These are phyloP conservation scores for Papilio gigon DNA, from an alignment of 2,888 invertebrate species.

Conservation along the genomic window DNA sequence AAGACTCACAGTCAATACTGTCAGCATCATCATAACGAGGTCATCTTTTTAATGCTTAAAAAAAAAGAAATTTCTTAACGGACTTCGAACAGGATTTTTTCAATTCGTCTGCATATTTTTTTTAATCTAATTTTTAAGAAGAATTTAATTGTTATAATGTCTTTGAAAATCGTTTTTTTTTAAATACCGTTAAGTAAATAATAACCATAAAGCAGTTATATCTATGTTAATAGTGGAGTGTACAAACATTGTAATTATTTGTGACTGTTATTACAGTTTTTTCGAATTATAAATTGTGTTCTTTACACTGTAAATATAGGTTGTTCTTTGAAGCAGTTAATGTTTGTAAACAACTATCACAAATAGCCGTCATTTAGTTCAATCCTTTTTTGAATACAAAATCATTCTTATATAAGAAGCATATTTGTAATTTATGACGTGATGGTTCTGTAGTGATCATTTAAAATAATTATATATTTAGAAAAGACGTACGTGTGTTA, in stretches of 20 bases:
- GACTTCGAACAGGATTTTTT: too few relatives aligned
- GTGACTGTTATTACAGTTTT: background rate
- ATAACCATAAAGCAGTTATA: too few relatives aligned
- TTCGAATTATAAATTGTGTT: conserved; percentile 28
- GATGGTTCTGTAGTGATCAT: conserved; percentile 28
- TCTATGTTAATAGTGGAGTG: background rate
- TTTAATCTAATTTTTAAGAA: too few relatives aligned
- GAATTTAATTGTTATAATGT: too few relatives aligned
- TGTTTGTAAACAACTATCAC: conserved; percentile 50
- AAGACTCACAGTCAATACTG: too few relatives aligned
- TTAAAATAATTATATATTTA: background rate
- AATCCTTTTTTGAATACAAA: conserved; percentile 58
- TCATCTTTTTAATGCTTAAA: too few relatives aligned
- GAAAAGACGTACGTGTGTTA: background rate
- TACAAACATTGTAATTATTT: background rate
- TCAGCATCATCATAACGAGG: too few relatives aligned
- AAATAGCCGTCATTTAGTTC: conserved; percentile 55
- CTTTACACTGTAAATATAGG: conserved; percentile 48
- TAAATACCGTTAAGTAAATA: too few relatives aligned
- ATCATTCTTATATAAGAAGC: conserved; percentile 39
- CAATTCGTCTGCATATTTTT: too few relatives aligned
- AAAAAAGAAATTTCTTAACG: too few relatives aligned
- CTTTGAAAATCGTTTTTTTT: too few relatives aligned
- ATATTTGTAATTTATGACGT: background rate
- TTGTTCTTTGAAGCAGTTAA: conserved; percentile 57